Evolutionary conservation across 2,797 vertebrate species (phyloP).

Genomic region (Pagetopsis macropterus): DNA sequence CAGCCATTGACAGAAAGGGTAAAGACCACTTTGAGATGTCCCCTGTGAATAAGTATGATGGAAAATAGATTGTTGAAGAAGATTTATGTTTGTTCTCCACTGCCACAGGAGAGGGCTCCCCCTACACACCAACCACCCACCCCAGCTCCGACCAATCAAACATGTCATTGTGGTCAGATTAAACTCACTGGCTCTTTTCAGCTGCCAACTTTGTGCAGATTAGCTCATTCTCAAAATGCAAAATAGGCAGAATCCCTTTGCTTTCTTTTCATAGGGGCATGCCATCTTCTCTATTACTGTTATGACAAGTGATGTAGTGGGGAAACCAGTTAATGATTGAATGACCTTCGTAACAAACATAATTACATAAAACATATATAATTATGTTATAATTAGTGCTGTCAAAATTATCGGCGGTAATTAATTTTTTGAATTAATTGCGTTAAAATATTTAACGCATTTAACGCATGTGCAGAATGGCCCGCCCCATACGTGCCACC

Average conservation of each 20-base stretch:
- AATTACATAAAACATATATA: neutral
- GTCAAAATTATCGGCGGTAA: too few species aligned
- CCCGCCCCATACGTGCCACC: too few species aligned
- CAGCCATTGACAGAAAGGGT: slow-evolving; percentile 91
- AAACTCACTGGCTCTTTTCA: slow-evolving; percentile 65
- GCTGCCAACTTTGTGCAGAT: slow-evolving; percentile 60
- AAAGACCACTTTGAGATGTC: slow-evolving; percentile 90
- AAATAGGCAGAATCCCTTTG: slow-evolving; percentile 10
- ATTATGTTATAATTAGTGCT: neutral
- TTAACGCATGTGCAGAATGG: too few species aligned
- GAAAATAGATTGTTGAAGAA: slow-evolving; percentile 88
- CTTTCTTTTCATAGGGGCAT: neutral
- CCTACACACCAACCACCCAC: slow-evolving; percentile 35
- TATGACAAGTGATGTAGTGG: slow-evolving; percentile 28
- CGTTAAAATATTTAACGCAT: too few species aligned
- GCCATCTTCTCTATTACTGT: slow-evolving; percentile 4
- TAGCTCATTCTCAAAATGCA: slow-evolving; percentile 44
- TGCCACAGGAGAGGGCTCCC: slow-evolving; percentile 69
- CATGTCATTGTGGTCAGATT: slow-evolving; percentile 75
- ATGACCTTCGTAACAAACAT: neutral
- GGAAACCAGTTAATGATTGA: neutral
- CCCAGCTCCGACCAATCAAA: slow-evolving; percentile 72
- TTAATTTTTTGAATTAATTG: too few species aligned
- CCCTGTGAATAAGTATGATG: slow-evolving; percentile 88
- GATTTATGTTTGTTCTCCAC: slow-evolving; percentile 86